Conservation (phyloP, 2,113 vertebrate species). For the Rousettus leschenaultii region DNA sequence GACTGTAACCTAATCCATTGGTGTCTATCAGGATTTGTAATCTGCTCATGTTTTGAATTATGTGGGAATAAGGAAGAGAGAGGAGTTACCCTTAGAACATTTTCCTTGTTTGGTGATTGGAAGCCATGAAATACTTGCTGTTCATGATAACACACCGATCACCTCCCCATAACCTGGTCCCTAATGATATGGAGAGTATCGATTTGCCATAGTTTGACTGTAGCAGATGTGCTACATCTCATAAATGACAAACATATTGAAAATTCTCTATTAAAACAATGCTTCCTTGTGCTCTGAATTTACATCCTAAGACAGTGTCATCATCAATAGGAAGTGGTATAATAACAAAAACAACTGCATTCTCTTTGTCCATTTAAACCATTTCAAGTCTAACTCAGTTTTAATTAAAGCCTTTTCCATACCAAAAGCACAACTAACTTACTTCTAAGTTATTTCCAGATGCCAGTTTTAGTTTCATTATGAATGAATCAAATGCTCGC, state of each 20-base stretch:
- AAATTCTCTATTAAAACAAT: slow-evolving; percentile 37
- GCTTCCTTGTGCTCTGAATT: slow-evolving; percentile 17
- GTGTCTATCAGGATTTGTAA: not conserved
- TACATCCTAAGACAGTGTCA: not conserved
- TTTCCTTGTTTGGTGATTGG: not conserved
- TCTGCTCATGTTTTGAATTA: not conserved
- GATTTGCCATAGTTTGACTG: slow-evolving; percentile 42
- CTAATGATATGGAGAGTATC: slow-evolving; percentile 31
- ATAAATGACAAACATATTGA: slow-evolving; percentile 56
- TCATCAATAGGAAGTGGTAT: slow-evolving; percentile 32
- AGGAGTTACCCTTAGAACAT: not conserved
- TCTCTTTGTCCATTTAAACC: slow-evolving; percentile 6
- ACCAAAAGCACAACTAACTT: not conserved
- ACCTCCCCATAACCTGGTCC: not conserved
- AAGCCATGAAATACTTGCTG: not conserved
- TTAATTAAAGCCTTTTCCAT: slow-evolving; percentile 7
- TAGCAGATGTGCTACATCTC: slow-evolving; percentile 39
- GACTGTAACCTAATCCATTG: not conserved
- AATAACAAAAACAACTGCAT: slow-evolving; percentile 43
- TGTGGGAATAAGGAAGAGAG: not conserved
- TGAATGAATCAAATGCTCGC: not conserved
- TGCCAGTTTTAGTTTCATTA: not conserved
- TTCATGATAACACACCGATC: not conserved
- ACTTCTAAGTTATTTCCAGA: slow-evolving; percentile 50
- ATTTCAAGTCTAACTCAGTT: not conserved